Conservation (phyloP, 2,113 vertebrate genomes). For the Sphaerodactylus townsendi region DNA sequence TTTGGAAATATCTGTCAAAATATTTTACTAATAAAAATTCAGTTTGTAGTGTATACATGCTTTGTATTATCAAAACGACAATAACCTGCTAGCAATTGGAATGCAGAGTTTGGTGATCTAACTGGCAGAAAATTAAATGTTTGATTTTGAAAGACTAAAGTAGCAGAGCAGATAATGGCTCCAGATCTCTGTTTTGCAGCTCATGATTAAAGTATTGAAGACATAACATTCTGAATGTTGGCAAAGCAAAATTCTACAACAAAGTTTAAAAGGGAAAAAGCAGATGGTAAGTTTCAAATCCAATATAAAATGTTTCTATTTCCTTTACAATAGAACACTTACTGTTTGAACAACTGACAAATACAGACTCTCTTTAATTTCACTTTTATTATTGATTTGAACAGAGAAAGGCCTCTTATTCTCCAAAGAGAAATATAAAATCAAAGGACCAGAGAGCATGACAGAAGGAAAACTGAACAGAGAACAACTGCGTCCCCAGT, state of each 20-base stretch:
- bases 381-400: constrained; percentile 3
- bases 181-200: neutral
- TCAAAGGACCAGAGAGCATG: constrained; percentile 4
- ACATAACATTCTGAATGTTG: neutral
- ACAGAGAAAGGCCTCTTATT: neutral
- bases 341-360: neutral
- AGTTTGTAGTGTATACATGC: neutral
- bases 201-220: neutral
- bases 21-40: neutral
- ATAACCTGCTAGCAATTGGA: neutral
- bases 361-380: neutral
- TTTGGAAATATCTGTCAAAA: neutral
- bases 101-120: neutral
- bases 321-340: neutral
- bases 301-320: neutral
- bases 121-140: neutral
- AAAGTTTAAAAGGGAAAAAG: neutral
- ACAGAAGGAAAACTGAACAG: neutral
- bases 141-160: neutral
- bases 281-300: neutral
- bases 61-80: neutral
- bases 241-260: neutral
- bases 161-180: neutral
- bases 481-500: neutral
- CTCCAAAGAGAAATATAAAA: neutral